Conservation (phyloP, 2,888 invertebrate species). For the Drosophila merina region DNA sequence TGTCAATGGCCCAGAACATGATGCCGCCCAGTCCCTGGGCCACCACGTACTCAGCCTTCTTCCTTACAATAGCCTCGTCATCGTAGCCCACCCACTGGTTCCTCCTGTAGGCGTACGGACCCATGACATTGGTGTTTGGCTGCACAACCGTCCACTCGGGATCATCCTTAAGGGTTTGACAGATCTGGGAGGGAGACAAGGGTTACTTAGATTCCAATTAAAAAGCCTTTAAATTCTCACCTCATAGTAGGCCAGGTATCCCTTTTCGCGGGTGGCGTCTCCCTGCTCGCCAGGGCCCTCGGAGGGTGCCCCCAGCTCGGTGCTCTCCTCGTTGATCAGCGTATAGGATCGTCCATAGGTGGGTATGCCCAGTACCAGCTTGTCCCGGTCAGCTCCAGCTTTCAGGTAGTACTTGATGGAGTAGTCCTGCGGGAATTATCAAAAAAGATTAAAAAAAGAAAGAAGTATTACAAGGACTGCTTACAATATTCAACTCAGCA, state of each 20-base stretch:
- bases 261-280: conserved; percentile 95
- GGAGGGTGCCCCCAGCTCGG: conserved; percentile 93
- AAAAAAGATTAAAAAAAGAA: too few species aligned
- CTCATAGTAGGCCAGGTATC: conserved; percentile 96
- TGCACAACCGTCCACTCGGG: conserved; percentile 92
- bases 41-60: conserved; percentile 93
- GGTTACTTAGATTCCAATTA: neutral
- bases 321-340: conserved; percentile 92
- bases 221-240: conserved; percentile 83
- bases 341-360: conserved; percentile 96
- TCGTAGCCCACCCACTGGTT: conserved; percentile 98
- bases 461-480: too few species aligned
- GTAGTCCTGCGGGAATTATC: conserved; percentile 87
- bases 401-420: conserved; percentile 93
- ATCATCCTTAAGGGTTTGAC: conserved; percentile 90
- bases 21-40: conserved; percentile 92
- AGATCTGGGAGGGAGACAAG: conserved; percentile 87
- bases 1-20: conserved; percentile 90
- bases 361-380: conserved; percentile 93
- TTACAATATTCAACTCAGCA: conserved; percentile 93
- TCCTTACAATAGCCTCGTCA: conserved; percentile 91
- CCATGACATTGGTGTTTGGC: conserved; percentile 92
- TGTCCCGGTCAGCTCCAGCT: conserved; percentile 91
- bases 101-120: conserved; percentile 93
- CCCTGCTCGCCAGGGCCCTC: conserved; percentile 96